Conservation (phyloP, 2,888 invertebrate species). For the Euspilapteryx auroguttella region DNA sequence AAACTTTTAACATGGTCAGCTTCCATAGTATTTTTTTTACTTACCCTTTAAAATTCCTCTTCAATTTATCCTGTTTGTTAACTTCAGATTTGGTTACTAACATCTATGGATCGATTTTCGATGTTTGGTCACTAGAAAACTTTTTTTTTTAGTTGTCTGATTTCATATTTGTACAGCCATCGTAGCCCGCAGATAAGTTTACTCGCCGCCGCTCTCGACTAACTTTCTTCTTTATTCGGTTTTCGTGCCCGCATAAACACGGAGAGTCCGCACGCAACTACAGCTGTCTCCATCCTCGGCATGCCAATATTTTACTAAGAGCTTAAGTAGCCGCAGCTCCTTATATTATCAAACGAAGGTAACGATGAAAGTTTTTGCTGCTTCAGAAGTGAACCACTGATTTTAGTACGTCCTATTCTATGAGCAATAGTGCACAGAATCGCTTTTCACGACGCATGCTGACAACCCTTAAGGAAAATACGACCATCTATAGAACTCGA, state of each 20-base stretch:
- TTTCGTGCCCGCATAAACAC: constrained; percentile 47
- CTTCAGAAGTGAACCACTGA: too few relatives aligned
- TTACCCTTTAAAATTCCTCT: too few relatives aligned
- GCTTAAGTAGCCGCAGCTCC: constrained; percentile 10
- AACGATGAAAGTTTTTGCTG: too few relatives aligned
- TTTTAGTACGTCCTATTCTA: too few relatives aligned
- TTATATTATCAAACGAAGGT: too few relatives aligned
- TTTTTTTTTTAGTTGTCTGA: too few relatives aligned
- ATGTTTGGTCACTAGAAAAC: too few relatives aligned
- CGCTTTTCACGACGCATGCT: constrained; percentile 21
- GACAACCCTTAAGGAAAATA: constrained; percentile 49
- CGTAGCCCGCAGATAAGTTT: constrained; percentile 45
- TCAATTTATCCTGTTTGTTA: too few relatives aligned
- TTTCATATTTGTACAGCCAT: constrained; percentile 38
- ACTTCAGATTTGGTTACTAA: too few relatives aligned
- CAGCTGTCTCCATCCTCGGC: constrained; percentile 15
- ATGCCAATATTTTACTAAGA: constrained; percentile 16
- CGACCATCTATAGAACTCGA: constrained; percentile 40
- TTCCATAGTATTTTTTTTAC: constrained; percentile 49
- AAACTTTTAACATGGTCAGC: constrained; percentile 59
- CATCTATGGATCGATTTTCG: too few relatives aligned
- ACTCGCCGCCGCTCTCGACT: constrained; percentile 24
- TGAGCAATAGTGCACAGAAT: background rate
- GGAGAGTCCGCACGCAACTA: constrained; percentile 21
- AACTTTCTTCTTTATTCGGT: constrained; percentile 41